Percentiles rank a stretch among this genome's conserved stretches.
phyloP scores from a whole-genome alignment of 2,888 invertebrate species.

The Temnothorax ravouxi region DNA sequence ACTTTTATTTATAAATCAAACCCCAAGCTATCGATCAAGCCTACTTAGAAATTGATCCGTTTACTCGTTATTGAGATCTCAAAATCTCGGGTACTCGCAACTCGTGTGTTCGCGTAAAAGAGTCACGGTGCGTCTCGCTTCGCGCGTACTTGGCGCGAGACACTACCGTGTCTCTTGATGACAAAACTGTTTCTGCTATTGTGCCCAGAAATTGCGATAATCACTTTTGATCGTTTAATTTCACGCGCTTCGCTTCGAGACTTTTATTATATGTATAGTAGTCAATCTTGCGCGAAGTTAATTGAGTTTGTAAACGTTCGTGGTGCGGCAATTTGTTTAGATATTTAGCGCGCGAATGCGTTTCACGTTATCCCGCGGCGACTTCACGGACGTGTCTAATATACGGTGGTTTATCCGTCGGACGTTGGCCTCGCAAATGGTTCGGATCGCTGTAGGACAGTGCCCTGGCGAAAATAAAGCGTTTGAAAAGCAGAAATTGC shows the following conservation, averaged over 20 bases:
- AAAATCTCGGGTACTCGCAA: too few relatives aligned
- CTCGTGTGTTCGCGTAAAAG: too few relatives aligned
- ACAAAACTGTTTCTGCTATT: neutral
- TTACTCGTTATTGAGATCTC: too few relatives aligned
- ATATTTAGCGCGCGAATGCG: conserved; percentile 7
- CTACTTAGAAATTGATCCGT: too few relatives aligned
- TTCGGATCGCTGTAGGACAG: neutral
- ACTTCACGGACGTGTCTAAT: conserved; percentile 54
- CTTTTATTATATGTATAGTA: neutral
- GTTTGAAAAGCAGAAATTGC: too few relatives aligned
- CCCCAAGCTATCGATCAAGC: too few relatives aligned
- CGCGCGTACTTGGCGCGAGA: too few relatives aligned
- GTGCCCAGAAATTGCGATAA: neutral
- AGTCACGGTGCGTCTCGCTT: too few relatives aligned
- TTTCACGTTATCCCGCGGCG: neutral
- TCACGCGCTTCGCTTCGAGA: neutral
- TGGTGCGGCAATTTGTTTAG: neutral
- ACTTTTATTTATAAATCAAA: too few relatives aligned
- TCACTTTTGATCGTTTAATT: neutral
- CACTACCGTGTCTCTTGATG: too few relatives aligned
- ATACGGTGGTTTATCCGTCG: conserved; percentile 54
- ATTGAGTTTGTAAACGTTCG: conserved; percentile 25
- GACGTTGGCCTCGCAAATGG: conserved; percentile 33
- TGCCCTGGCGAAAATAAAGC: too few relatives aligned
- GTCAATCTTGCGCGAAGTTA: neutral